These are phyloP conservation scores for Emydura subglobosa DNA, from an alignment of 2,113 vertebrate genomes.

Conservation along the genomic window DNA sequence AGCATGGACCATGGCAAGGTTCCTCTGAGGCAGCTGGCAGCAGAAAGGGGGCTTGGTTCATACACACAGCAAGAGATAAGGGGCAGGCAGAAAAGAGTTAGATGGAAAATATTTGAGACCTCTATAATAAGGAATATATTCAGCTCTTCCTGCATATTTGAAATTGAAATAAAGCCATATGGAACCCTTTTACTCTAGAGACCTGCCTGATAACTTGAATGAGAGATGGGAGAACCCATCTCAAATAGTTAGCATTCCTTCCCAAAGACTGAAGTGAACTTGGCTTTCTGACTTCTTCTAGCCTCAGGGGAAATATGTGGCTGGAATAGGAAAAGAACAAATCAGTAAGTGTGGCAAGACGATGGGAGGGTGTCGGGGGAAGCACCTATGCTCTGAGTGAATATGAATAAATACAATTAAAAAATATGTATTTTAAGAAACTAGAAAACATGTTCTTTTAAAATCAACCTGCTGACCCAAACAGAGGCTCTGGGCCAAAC, in stretches of 20 bases:
- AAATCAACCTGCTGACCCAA: conserved; percentile 14
- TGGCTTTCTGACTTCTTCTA: background rate
- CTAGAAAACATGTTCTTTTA: background rate
- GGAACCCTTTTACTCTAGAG: background rate
- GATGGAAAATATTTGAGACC: background rate
- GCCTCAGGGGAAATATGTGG: background rate
- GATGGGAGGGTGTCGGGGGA: background rate
- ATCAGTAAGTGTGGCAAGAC: background rate
- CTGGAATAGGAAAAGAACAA: background rate
- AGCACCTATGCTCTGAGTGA: background rate
- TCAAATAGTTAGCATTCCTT: background rate
- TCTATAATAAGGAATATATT: background rate
- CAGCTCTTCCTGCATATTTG: background rate
- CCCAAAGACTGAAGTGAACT: background rate
- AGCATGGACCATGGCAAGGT: background rate
- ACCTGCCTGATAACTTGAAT: background rate
- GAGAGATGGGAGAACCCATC: background rate
- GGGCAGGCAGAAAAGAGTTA: background rate
- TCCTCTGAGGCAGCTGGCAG: background rate
- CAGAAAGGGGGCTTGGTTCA: background rate
- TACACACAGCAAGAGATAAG: background rate
- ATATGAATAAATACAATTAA: background rate
- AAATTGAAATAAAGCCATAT: background rate
- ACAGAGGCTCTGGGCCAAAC: background rate
- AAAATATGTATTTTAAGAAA: background rate